These are phyloP conservation scores for Cygnus buccinator DNA, from an alignment of 2,113 vertebrate species.

Conservation along the genomic window DNA sequence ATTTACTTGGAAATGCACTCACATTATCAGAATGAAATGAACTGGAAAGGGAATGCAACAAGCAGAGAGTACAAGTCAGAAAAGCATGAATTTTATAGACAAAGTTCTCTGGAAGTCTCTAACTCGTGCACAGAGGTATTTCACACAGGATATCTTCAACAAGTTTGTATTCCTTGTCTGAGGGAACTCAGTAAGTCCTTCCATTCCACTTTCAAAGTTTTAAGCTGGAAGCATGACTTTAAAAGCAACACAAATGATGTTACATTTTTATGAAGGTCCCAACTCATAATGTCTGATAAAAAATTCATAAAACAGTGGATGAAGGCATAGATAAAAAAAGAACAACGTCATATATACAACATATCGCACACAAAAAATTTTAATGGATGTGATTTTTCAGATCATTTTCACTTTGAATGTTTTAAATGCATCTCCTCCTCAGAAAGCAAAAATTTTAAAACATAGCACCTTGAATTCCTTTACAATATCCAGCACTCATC, in stretches of 20 bases:
- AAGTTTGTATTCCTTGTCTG: conserved; percentile 6
- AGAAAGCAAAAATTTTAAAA: neutral
- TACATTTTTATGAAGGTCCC: conserved; percentile 27
- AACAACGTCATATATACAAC: neutral
- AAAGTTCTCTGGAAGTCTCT: conserved; percentile 34
- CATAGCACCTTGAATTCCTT: neutral
- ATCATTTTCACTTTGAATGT: neutral
- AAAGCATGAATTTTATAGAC: neutral
- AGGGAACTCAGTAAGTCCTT: conserved; percentile 10
- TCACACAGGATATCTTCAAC: conserved; percentile 45
- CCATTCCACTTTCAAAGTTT: neutral
- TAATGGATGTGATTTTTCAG: neutral
- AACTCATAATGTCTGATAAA: neutral
- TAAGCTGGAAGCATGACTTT: neutral
- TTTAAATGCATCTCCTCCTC: neutral
- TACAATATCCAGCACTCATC: neutral
- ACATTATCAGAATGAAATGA: conserved; percentile 48
- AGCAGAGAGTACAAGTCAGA: neutral
- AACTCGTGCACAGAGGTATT: conserved; percentile 28
- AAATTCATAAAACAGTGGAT: neutral
- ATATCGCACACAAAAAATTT: neutral
- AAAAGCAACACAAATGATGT: neutral
- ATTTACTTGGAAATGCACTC: conserved; percentile 48
- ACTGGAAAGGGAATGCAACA: conserved; percentile 57
- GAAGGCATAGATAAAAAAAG: neutral